Evolutionary conservation across 2,797 vertebrate genomes (phyloP).

Genomic region (Peromyscus eremicus): DNA sequence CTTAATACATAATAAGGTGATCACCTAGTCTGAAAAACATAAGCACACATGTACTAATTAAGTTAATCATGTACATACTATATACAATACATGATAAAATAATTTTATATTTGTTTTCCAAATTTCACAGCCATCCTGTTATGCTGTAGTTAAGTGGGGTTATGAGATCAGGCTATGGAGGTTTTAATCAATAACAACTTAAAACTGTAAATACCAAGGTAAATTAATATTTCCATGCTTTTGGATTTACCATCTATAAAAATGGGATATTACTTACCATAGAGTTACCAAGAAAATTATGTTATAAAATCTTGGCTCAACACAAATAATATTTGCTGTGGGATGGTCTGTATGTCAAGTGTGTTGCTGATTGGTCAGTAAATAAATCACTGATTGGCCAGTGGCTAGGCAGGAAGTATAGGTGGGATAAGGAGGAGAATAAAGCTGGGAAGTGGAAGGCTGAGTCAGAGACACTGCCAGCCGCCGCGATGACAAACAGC

Average conservation of each 20-base stretch:
- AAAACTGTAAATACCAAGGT: constrained; percentile 13
- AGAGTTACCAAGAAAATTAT: constrained; percentile 47
- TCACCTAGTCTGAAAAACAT: constrained; percentile 4
- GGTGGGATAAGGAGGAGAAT: no score
- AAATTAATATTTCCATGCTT: constrained; percentile 51
- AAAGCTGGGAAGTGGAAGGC: no score
- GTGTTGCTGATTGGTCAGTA: no score
- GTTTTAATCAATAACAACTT: constrained; percentile 34
- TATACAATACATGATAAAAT: not conserved
- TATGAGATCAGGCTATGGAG: not conserved
- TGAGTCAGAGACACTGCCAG: no score
- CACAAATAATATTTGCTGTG: constrained; percentile 43
- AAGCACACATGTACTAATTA: constrained; percentile 18
- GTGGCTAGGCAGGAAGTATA: no score
- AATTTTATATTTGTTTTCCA: constrained; percentile 39
- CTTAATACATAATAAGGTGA: not conserved
- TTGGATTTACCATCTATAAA: constrained; percentile 32
- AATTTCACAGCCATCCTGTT: not conserved
- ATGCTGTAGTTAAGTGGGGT: not conserved
- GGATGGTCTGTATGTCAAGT: no score
- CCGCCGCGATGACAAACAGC: no score
- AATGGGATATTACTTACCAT: not conserved
- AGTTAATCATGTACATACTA: not conserved
- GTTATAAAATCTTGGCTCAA: not conserved
- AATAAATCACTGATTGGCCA: no score